phyloP scores from a whole-genome alignment of 2,113 vertebrate genomes.

The Mustela nigripes region DNA sequence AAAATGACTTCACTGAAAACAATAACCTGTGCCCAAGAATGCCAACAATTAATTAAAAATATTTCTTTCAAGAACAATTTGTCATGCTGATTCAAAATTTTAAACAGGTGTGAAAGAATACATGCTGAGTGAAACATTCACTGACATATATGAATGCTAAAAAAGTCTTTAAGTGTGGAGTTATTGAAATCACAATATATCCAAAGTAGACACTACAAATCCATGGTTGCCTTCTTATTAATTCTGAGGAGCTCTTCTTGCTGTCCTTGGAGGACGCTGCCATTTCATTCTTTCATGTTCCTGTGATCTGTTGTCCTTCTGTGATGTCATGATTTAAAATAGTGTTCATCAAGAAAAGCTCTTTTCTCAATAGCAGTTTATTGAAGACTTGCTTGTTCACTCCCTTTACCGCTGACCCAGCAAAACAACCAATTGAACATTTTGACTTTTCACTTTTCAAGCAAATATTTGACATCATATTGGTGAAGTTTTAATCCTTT shows the following conservation, averaged over 20 bases:
- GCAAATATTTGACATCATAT: constrained; percentile 77
- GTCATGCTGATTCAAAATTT: not conserved
- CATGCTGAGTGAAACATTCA: not conserved
- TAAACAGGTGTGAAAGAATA: not conserved
- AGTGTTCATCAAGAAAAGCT: not conserved
- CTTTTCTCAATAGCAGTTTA: not conserved
- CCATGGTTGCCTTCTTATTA: not conserved
- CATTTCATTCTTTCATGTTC: not conserved
- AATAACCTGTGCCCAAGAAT: not conserved
- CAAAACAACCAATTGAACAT: constrained; percentile 57
- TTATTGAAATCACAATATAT: not conserved
- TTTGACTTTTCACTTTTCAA: constrained; percentile 68
- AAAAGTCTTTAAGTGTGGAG: not conserved
- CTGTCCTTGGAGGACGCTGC: not conserved
- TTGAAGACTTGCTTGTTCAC: not conserved
- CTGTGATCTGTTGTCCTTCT: not conserved
- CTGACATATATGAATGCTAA: not conserved
- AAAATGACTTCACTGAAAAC: not conserved
- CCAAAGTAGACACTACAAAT: not conserved
- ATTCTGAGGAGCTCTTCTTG: not conserved
- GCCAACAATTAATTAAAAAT: not conserved
- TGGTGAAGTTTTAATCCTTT: constrained; percentile 79
- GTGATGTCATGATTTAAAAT: not conserved
- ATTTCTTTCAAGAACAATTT: not conserved
- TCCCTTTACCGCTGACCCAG: constrained; percentile 25